Base-by-base conservation (phyloP, 2,797 vertebrate species). In the Tadarida brasiliensis region DNA sequence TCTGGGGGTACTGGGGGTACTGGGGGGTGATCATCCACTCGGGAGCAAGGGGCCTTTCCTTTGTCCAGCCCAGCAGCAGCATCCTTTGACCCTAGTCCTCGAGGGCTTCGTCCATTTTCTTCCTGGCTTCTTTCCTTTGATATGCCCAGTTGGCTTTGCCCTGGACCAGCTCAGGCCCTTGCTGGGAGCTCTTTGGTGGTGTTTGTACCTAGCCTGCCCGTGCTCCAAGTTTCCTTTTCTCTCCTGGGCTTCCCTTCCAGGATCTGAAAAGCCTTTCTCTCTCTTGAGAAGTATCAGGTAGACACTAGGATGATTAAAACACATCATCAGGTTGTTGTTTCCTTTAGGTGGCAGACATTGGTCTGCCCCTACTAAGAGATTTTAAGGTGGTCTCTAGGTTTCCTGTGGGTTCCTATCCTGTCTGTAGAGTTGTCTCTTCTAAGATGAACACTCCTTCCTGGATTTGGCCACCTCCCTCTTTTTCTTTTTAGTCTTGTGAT, bases 61-160 rank as follows among this genome's bases (percentile, higher is more conserved):
- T 39, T 78, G 28, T 57, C 44, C 26, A 51, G 26, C 24, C 22
- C 7, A 49, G 35, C 35, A 49, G 35, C 22, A 49, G 35, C 17
- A 63, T 63, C 54, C 77, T 96, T 86, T 57, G 56, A 78, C 67
- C 30, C 16, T 15, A 4, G 28, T 61, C n/a, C 51, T 39, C 3
- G 30, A 87, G 61, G 11, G 30, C 47, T 39, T 92, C 5, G 2
- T 44, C 63, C 8, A 5, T 70, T 91, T 96, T 87, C 70, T 87
- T 78, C 28, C 59, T 35, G 80, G 78, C 26, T 81, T 91, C 44
- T 57, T 87, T 56, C 61, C 63, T 91, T 78, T 73, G 39, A 11
- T 56, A 30, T 5, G 6, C 44, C 65, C 26, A 61, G 65, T 35
- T 14, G 22, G 26, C 49, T 59, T 54, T n/a, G 7, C 22, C 1